Evolutionary conservation across 2,797 vertebrate genomes (phyloP), one percentile per base, ranked within the genome.

Genomic region (Pseudochromis fuscus): DNA sequence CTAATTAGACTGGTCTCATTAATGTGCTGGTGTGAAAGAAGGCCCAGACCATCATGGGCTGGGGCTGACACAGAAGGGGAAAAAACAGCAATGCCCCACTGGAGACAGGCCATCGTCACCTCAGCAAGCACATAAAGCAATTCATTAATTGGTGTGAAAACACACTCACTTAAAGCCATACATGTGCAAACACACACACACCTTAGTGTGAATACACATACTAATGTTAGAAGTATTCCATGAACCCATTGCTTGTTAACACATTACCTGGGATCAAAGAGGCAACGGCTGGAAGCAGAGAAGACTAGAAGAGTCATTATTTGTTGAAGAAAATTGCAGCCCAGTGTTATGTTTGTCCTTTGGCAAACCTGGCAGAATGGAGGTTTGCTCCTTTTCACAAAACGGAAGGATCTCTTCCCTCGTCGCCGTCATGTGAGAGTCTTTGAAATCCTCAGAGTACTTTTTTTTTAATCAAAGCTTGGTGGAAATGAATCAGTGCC

Each of bases 111-210:
- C 90, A 89, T 91, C 68, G 67, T 90, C 91, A 93, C 91, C 90
- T 92, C 89, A 71, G 82, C 79, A 66, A 83, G 86, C 87, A 84
- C 81, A 88, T 88, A 92, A 91, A 92, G 88, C 87, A 78, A 91
- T 89, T 93, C 77, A 88, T 92, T 94, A 94, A 93, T 92, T 93
- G 89, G 92, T 93, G 93, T 87, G 91, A 94, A 93, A 93, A 90
- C 68, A 84, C 78, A 82, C 86, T 88, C 81, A 79, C 67, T 77
- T 60, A 75, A 63, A 63, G 56, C 69, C 75, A 75, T 67, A 59
- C 55, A 40, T 65, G 63, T 18, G 40, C 70, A 72, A 74, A 79
- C 80, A 80, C 74, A 49, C 21, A 63, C 4, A 45, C 87, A 76
- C 81, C 51, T 81, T 35, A 4, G 11, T 4, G 48, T 18, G n/a